Percentiles rank a stretch among this genome's conserved stretches.
phyloP scores from a whole-genome alignment of 64 coral and sea anemone genomes.

The Orbicella faveolata region DNA sequence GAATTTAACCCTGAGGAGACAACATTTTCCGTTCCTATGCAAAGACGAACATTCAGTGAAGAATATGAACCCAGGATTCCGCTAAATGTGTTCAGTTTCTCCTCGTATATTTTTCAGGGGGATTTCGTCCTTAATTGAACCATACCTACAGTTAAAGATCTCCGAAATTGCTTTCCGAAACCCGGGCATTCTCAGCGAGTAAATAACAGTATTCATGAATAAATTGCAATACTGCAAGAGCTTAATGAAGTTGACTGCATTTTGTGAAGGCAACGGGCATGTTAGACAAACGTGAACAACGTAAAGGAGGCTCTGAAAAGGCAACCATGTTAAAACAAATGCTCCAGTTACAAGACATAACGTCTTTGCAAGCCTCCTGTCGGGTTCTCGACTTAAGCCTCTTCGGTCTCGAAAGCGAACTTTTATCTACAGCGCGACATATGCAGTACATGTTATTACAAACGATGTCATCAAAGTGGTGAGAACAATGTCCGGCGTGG shows the following conservation, averaged over 20 bases:
- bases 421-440: slow-evolving; percentile 33
- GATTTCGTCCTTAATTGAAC: not conserved
- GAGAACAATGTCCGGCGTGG: slow-evolving; percentile 16
- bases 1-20: not conserved
- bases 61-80: not conserved
- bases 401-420: not conserved
- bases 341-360: slow-evolving; percentile 28
- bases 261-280: not conserved
- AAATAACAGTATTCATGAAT: slow-evolving; percentile 42
- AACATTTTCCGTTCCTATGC: not conserved
- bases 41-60: not conserved
- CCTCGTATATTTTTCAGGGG: not conserved
- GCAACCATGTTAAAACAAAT: slow-evolving; percentile 46
- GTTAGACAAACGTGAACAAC: slow-evolving; percentile 17
- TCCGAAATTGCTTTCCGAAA: slow-evolving; percentile 26
- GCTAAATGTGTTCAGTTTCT: not conserved
- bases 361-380: slow-evolving; percentile 37
- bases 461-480: slow-evolving; percentile 32
- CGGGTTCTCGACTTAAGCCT: not conserved
- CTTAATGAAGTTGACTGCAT: slow-evolving; percentile 44
- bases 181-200: slow-evolving; percentile 45
- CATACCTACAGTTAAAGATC: not conserved
- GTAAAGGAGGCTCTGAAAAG: slow-evolving; percentile 22
- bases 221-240: slow-evolving; percentile 51
- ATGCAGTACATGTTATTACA: slow-evolving; percentile 19